Percentiles rank a stretch among this genome's conserved stretches.
phyloP scores from a whole-genome alignment of 2,888 invertebrate genomes.

The Oligia latruncula region DNA sequence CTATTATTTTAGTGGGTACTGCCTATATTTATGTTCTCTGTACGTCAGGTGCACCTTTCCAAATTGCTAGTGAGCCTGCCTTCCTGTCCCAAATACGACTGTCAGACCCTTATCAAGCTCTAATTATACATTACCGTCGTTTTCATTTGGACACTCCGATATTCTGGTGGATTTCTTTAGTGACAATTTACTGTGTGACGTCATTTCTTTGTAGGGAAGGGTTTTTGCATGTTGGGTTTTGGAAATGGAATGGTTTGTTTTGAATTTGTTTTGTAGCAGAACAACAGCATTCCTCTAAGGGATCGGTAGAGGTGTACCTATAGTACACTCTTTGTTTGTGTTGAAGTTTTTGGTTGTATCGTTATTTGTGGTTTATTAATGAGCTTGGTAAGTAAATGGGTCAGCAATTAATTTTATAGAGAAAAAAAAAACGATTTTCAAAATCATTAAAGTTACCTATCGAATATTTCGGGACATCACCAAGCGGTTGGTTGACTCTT shows the following conservation, averaged over 20 bases:
- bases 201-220: slow-evolving; percentile 36
- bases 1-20: slow-evolving; percentile 61
- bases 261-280: neutral
- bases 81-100: slow-evolving; percentile 87
- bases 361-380: too few species aligned
- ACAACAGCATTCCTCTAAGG: neutral
- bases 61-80: slow-evolving; percentile 79
- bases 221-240: slow-evolving; percentile 48
- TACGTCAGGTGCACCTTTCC: slow-evolving; percentile 81
- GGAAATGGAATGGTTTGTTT: slow-evolving; percentile 22
- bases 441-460: too few species aligned
- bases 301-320: neutral
- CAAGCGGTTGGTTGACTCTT: too few species aligned
- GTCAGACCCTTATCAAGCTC: slow-evolving; percentile 88
- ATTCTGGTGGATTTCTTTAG: slow-evolving; percentile 76
- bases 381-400: too few species aligned
- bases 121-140: slow-evolving; percentile 88
- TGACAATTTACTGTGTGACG: slow-evolving; percentile 70
- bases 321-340: neutral
- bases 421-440: neutral
- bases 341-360: neutral
- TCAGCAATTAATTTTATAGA: neutral
- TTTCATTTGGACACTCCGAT: slow-evolving; percentile 82
- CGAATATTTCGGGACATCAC: too few species aligned
- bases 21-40: slow-evolving; percentile 68